Evolutionary conservation across 2,797 vertebrate genomes (phyloP), one percentile per base, ranked within the genome.

Genomic region (Pterois miles): DNA sequence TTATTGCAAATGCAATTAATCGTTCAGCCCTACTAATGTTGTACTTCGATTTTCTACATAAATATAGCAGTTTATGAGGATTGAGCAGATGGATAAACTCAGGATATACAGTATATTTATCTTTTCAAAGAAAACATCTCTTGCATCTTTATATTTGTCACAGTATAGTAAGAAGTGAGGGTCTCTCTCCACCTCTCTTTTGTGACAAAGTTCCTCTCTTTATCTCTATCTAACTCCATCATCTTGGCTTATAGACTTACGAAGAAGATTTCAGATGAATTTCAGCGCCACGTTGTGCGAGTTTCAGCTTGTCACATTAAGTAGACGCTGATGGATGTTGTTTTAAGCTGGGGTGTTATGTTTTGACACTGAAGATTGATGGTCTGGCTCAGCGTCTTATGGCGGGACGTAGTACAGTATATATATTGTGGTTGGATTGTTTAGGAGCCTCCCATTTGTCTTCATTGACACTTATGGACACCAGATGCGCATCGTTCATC

Each of bases 291-390:
- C 43, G 6, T 27, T 14, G 33, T 31, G 46, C 29, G 64, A 2
- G 7, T 64, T 73, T 52, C 25, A 67, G 1, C n/a, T 33, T 48
- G 65, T 76, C 69, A 40, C 1, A 9, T 5, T 63, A 81, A 71
- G 65, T 31, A 48, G 75, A 82, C 60, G n/a, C 50, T 76, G 82
- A 81, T 62, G 27, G 71, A 86, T 62, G 56, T 4, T n/a, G 59
- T 72, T 81, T 83, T 75, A 69, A 81, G 46, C 20, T 18, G 9
- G 20, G n/a, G 8, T 46, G 53, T 62, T 82, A 57, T 85, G 75
- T 84, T 86, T 78, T 74, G 81, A 76, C 62, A 4, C 18, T 38
- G 57, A 74, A 64, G 78, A 86, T 68, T 72, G 71, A 87, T 77
- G 69, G 62, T 62, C 40, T 53, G 36, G 66, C 34, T 66, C 27